Conservation (phyloP, 35 echinoderm and acorn worm species). For the Apostichopus parvimensis region DNA sequence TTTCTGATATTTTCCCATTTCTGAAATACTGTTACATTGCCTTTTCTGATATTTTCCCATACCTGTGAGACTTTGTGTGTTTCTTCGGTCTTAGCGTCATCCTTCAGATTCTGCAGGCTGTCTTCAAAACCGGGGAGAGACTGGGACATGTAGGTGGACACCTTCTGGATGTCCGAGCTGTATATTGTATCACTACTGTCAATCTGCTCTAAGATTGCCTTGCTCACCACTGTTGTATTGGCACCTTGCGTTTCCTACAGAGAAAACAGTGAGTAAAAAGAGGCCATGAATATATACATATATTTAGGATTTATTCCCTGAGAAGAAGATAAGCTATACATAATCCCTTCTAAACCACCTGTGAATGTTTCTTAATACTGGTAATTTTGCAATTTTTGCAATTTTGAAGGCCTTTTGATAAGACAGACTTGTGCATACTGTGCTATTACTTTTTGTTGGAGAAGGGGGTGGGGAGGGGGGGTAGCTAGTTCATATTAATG, state of each 20-base stretch:
- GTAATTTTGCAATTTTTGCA: no score
- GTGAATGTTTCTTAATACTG: no score
- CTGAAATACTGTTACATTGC: neutral
- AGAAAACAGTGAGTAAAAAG: neutral
- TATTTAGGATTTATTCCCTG: no score
- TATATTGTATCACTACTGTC: slow-evolving; percentile 51
- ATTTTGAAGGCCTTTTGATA: no score
- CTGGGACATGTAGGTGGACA: slow-evolving; percentile 52
- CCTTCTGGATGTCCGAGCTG: slow-evolving; percentile 71
- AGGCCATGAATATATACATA: neutral
- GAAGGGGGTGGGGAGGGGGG: no score
- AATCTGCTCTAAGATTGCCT: slow-evolving; percentile 47
- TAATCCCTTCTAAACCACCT: no score
- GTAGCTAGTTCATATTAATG: no score
- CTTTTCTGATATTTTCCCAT: neutral
- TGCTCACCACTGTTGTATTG: slow-evolving; percentile 45
- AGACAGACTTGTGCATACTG: no score
- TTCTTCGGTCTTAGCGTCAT: slow-evolving; percentile 36
- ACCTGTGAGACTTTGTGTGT: slow-evolving; percentile 72
- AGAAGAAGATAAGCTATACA: no score
- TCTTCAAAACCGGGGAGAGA: slow-evolving; percentile 55
- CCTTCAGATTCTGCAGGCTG: slow-evolving; percentile 46
- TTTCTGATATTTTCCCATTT: neutral
- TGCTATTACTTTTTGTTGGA: no score
- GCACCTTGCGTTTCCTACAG: slow-evolving; percentile 32